phyloP scores from a whole-genome alignment of 2,888 invertebrate species.

The Hirtodrosophila trivittata region DNA sequence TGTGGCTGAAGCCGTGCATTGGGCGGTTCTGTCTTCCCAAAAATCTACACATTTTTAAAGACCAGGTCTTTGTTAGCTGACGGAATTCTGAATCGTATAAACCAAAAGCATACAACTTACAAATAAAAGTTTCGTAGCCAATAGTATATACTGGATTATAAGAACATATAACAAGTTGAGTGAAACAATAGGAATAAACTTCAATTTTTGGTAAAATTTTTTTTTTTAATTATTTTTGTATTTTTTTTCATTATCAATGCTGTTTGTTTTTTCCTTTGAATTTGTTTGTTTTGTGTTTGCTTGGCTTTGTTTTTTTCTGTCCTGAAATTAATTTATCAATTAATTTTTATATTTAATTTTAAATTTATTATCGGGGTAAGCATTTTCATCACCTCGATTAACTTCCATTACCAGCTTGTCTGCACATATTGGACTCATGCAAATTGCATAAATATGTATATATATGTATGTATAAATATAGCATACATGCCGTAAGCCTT shows the following conservation, averaged over 20 bases:
- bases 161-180: too few species aligned
- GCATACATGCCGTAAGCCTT: constrained; percentile 34
- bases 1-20: constrained; percentile 85
- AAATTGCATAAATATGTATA: constrained; percentile 24
- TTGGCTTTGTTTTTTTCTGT: constrained; percentile 34
- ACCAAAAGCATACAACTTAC: constrained; percentile 1
- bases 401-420: constrained; percentile 11
- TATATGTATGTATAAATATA: constrained; percentile 26
- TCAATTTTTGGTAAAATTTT: constrained; percentile 51
- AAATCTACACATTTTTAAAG: constrained; percentile 2
- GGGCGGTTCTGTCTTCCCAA: constrained; percentile 33
- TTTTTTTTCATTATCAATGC: constrained; percentile 72
- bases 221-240: constrained; percentile 74
- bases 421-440: constrained; percentile 22
- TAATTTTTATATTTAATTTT: constrained; percentile 64
- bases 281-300: constrained; percentile 46
- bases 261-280: constrained; percentile 39
- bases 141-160: too few species aligned
- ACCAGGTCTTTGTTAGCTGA: neutral
- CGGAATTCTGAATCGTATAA: neutral
- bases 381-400: constrained; percentile 5
- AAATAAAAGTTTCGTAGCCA: neutral
- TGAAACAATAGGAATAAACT: too few species aligned
- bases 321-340: constrained; percentile 71
- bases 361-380: constrained; percentile 64